phyloP scores from a whole-genome alignment of 2,888 invertebrate genomes.

The Ectemnius cavifrons region DNA sequence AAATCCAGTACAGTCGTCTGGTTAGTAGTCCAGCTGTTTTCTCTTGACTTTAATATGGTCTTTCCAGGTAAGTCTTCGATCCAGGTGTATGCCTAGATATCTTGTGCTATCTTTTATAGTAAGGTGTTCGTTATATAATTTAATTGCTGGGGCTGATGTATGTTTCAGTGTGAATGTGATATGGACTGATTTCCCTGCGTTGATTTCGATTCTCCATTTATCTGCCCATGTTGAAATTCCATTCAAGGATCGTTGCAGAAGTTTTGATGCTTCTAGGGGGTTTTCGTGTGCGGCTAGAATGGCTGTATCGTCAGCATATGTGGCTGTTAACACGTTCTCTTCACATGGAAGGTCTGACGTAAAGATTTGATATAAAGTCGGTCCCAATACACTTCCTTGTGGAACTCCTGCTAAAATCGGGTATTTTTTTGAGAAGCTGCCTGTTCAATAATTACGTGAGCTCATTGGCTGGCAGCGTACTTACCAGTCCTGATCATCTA shows the following conservation, averaged over 20 bases:
- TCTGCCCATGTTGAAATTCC: not conserved
- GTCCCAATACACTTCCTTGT: slow-evolving; percentile 3
- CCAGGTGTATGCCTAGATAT: slow-evolving; percentile 49
- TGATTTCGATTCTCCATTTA: slow-evolving; percentile 4
- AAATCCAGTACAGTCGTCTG: slow-evolving; percentile 32
- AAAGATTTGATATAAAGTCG: not conserved
- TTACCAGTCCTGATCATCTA: too few relatives aligned
- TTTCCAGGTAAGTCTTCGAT: slow-evolving; percentile 39
- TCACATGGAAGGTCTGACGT: not conserved
- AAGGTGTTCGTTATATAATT: not conserved
- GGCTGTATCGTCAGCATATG: slow-evolving; percentile 7
- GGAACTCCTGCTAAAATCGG: slow-evolving; percentile 12
- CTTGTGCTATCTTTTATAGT: slow-evolving; percentile 24
- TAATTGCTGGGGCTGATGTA: not conserved
- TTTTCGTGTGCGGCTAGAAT: slow-evolving; percentile 9
- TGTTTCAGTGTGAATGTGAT: slow-evolving; percentile 5
- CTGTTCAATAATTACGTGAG: too few relatives aligned
- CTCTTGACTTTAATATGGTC: slow-evolving; percentile 22
- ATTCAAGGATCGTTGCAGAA: not conserved
- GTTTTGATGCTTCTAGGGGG: not conserved
- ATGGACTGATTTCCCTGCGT: not conserved
- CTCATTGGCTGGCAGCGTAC: too few relatives aligned
- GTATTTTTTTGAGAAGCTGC: not conserved
- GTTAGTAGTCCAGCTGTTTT: slow-evolving; percentile 31
- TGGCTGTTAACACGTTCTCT: not conserved